These are phyloP conservation scores for Pararge aegeria DNA, from an alignment of 1,140 invertebrate genomes.

Conservation along the genomic window DNA sequence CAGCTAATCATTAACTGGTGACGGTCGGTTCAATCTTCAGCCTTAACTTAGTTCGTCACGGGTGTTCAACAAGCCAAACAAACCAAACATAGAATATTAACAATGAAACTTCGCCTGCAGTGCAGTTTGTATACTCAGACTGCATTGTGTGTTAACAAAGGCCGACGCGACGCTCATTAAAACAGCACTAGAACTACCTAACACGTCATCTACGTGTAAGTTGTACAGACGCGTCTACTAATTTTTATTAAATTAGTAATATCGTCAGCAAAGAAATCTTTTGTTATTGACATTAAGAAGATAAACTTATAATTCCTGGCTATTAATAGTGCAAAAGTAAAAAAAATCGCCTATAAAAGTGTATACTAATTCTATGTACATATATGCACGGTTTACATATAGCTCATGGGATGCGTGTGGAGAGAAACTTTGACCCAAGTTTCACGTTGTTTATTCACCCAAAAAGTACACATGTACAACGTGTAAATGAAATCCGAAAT, in stretches of 20 bases:
- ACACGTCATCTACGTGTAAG: conserved; percentile 22
- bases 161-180: conserved; percentile 45
- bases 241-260: background rate
- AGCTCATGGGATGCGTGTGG: no score
- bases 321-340: no score
- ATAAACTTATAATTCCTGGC: no score
- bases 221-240: conserved; percentile 21
- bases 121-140: conserved; percentile 39
- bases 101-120: conserved; percentile 42
- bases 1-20: background rate
- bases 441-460: no score
- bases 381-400: no score
- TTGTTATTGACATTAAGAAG: no score
- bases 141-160: conserved; percentile 59
- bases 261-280: no score
- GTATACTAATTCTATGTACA: no score
- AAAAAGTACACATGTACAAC: no score
- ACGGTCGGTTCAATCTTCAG: background rate
- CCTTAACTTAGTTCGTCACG: conserved; percentile 10
- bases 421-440: no score
- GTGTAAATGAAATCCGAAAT: no score
- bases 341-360: no score
- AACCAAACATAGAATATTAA: conserved; percentile 45
- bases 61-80: conserved; percentile 39
- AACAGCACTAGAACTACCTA: conserved; percentile 32